Percentiles rank a stretch among this genome's conserved stretches.
These are phyloP conservation scores for Polyergus mexicanus DNA, from an alignment of 1,140 invertebrate genomes.

Conservation along the genomic window DNA sequence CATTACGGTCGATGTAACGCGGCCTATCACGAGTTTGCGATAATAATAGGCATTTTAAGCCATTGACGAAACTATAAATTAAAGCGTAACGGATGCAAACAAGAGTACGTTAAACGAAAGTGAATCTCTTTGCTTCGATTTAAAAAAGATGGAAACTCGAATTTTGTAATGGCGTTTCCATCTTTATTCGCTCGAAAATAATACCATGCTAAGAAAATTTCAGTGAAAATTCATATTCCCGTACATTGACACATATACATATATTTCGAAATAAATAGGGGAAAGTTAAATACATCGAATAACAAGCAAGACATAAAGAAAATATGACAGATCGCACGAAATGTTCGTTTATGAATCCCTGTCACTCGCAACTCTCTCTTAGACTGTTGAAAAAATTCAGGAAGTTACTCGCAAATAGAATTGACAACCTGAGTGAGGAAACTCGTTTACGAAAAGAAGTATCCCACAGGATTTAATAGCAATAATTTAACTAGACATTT, in stretches of 20 bases:
- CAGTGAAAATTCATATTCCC: background rate
- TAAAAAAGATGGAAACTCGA: background rate
- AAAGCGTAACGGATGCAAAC: background rate
- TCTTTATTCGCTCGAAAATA: slow-evolving; percentile 18
- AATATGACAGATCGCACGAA: slow-evolving; percentile 58
- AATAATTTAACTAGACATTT: slow-evolving; percentile 59
- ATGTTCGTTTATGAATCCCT: slow-evolving; percentile 48
- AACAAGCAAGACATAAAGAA: slow-evolving; percentile 55
- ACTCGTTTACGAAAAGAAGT: slow-evolving; percentile 19
- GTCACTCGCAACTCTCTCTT: slow-evolving; percentile 45
- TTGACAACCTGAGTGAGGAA: slow-evolving; percentile 44
- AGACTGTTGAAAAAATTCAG: slow-evolving; percentile 46
- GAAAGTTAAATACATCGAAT: slow-evolving; percentile 62
- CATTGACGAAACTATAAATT: background rate
- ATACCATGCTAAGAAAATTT: background rate
- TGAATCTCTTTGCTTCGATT: background rate
- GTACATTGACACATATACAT: background rate
- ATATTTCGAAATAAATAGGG: slow-evolving; percentile 54
- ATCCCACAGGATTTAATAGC: slow-evolving; percentile 53
- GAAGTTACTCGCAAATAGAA: slow-evolving; percentile 24
- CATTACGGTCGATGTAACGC: background rate
- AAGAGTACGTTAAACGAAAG: background rate
- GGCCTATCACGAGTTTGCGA: background rate
- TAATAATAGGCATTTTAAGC: background rate
- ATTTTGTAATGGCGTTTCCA: background rate